These are phyloP conservation scores for Chelmon rostratus DNA, from an alignment of 2,797 vertebrate species.

Conservation along the genomic window DNA sequence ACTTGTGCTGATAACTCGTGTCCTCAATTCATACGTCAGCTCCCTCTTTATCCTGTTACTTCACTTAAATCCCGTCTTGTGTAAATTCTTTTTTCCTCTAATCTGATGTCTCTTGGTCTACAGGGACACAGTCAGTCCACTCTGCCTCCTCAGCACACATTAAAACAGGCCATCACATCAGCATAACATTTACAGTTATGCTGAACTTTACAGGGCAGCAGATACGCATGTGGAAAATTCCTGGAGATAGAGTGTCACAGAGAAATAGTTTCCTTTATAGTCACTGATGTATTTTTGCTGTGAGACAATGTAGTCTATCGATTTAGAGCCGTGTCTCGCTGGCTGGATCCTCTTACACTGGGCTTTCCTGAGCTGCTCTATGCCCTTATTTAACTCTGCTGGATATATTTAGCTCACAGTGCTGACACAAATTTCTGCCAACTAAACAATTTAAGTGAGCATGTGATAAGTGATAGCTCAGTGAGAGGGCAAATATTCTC, in stretches of 20 bases:
- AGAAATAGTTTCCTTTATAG: conserved; percentile 87
- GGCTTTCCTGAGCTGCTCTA: conserved; percentile 86
- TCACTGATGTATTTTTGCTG: conserved; percentile 85
- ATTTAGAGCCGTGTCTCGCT: conserved; percentile 73
- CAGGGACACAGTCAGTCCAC: conserved; percentile 9
- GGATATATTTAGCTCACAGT: conserved; percentile 86
- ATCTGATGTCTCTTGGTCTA: conserved; percentile 22
- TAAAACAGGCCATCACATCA: conserved; percentile 62
- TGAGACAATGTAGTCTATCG: conserved; percentile 85
- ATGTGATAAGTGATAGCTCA: conserved; percentile 79
- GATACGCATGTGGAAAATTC: conserved; percentile 84
- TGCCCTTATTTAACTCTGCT: conserved; percentile 88
- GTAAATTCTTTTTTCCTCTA: background rate
- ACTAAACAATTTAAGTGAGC: conserved; percentile 84
- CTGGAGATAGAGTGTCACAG: conserved; percentile 83
- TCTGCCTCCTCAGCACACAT: conserved; percentile 35
- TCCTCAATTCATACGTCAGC: background rate
- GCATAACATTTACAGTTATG: conserved; percentile 72
- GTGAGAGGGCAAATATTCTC: conserved; percentile 66
- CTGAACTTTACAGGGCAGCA: conserved; percentile 77
- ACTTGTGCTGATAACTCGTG: conserved; percentile 39
- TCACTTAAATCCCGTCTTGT: background rate
- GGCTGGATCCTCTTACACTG: conserved; percentile 83
- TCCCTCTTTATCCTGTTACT: background rate
- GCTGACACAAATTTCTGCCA: conserved; percentile 86